Evolutionary conservation across 1,140 invertebrate genomes (phyloP).

Genomic region (Heliothis virescens): DNA sequence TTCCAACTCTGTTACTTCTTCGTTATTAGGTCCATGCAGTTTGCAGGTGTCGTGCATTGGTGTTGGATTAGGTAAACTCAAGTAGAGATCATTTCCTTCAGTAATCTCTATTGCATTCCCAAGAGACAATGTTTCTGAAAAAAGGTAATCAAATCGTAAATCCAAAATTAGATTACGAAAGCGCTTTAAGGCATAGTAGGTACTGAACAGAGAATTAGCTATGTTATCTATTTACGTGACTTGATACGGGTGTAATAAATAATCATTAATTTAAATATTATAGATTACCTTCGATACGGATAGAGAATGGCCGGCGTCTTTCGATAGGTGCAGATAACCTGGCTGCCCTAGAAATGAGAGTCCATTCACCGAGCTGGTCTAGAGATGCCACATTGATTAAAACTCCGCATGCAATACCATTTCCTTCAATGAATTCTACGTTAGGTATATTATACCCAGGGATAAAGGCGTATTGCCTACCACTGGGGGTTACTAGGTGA

Average conservation of each 20-base stretch:
- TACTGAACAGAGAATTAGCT: constrained; percentile 26
- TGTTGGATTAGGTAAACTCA: constrained; percentile 65
- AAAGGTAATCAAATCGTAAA: not conserved
- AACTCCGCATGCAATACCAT: constrained; percentile 61
- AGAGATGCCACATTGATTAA: constrained; percentile 53
- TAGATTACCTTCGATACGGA: constrained; percentile 70
- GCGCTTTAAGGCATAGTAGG: not conserved
- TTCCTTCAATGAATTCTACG: constrained; percentile 54
- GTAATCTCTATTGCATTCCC: constrained; percentile 58
- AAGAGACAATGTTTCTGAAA: constrained; percentile 20
- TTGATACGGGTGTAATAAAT: not conserved
- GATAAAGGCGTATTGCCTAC: constrained; percentile 53
- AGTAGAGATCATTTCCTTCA: constrained; percentile 68
- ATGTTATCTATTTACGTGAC: constrained; percentile 34
- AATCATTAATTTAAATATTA: constrained; percentile 41
- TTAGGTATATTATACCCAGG: constrained; percentile 51
- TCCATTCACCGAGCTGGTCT: constrained; percentile 66
- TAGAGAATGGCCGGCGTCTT: constrained; percentile 65
- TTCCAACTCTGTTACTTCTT: constrained; percentile 43
- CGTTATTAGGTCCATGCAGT: constrained; percentile 60
- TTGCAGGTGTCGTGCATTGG: constrained; percentile 62
- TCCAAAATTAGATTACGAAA: not conserved
- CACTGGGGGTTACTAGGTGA: constrained; percentile 58
- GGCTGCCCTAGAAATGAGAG: constrained; percentile 58
- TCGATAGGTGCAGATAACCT: constrained; percentile 53